phyloP scores from a whole-genome alignment of 35 echinoderm and acorn worm genomes.

The Diadema setosum region DNA sequence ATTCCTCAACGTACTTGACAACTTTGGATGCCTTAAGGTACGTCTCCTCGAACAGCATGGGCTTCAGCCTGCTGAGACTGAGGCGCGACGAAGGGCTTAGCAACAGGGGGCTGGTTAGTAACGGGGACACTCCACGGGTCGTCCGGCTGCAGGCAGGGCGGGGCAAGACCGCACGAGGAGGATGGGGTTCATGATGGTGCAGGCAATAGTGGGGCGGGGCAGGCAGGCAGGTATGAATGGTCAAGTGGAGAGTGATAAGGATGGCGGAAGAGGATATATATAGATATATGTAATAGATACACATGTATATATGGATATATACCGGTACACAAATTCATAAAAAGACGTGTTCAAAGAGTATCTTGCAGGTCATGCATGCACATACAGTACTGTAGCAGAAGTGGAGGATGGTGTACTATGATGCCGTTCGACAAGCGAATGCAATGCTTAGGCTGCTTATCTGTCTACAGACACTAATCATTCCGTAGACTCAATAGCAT shows the following conservation, averaged over 20 bases:
- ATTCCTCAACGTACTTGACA: slow-evolving; percentile 81
- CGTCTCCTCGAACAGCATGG: slow-evolving; percentile 56
- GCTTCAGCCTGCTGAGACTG: slow-evolving; percentile 49
- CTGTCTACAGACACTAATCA: too few relatives aligned
- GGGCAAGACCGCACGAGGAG: neutral
- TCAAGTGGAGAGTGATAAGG: neutral
- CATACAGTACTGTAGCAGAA: too few relatives aligned
- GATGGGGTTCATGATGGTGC: neutral
- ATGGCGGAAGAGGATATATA: neutral
- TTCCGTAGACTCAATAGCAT: too few relatives aligned
- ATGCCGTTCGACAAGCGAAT: too few relatives aligned
- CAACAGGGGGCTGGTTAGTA: neutral
- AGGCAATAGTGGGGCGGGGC: too few relatives aligned
- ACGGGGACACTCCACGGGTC: slow-evolving; percentile 10
- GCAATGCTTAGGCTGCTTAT: too few relatives aligned
- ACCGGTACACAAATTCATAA: too few relatives aligned
- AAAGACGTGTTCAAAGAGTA: too few relatives aligned
- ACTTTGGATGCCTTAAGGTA: slow-evolving; percentile 69
- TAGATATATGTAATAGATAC: too few relatives aligned
- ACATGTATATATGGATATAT: too few relatives aligned
- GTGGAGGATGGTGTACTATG: too few relatives aligned
- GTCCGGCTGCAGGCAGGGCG: neutral
- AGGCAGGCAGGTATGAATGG: neutral
- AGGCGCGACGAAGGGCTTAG: neutral
- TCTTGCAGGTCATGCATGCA: too few relatives aligned